Conservation (phyloP, 2,113 vertebrate genomes). For the Chunga burmeisteri region DNA sequence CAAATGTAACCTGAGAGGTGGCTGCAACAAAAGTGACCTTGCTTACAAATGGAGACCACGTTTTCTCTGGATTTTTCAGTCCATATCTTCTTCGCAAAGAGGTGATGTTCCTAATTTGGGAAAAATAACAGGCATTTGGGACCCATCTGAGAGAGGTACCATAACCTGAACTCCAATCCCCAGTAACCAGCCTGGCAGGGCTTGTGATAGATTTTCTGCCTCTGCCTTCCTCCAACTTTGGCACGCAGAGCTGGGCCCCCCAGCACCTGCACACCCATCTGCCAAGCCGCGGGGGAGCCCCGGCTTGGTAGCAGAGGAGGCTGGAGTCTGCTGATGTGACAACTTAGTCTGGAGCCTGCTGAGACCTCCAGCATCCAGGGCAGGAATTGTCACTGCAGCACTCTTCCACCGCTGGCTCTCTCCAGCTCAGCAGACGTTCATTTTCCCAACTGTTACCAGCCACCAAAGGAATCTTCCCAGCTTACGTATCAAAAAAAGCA, state of each 20-base stretch:
- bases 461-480: background rate
- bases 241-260: fast-evolving
- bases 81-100: background rate
- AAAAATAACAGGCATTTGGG: background rate
- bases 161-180: background rate
- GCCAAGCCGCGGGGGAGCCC: background rate
- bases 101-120: background rate
- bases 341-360: background rate
- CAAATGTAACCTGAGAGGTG: background rate
- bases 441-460: background rate
- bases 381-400: background rate
- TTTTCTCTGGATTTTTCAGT: background rate
- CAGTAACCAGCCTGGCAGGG: background rate
- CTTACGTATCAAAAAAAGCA: background rate
- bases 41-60: background rate
- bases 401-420: background rate
- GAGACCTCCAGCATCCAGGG: background rate
- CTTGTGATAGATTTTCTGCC: background rate
- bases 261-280: background rate
- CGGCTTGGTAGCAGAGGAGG: background rate
- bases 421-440: background rate
- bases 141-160: background rate
- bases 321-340: background rate
- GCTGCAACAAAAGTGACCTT: background rate
- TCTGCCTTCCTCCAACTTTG: background rate